phyloP scores from a whole-genome alignment of 64 coral and sea anemone species.

The Montipora sp. region DNA sequence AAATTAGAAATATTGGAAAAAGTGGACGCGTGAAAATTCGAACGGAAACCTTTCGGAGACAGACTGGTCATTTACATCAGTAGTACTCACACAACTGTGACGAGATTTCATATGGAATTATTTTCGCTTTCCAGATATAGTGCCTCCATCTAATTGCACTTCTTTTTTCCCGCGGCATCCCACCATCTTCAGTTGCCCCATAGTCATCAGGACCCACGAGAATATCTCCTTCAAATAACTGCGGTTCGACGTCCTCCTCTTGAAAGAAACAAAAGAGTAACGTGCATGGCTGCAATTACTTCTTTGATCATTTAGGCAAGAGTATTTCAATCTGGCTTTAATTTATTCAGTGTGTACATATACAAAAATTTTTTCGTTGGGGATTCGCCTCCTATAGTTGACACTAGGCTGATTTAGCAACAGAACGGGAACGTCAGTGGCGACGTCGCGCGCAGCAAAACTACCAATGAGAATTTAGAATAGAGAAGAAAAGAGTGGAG shows the following conservation, averaged over 20 bases:
- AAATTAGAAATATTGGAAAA: no score
- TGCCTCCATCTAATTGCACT: constrained; percentile 38
- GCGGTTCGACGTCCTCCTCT: constrained; percentile 2
- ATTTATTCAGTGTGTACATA: no score
- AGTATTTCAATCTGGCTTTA: no score
- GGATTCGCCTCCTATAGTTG: no score
- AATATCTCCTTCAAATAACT: constrained; percentile 71
- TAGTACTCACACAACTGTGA: not conserved
- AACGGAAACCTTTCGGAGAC: no score
- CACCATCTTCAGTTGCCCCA: not conserved
- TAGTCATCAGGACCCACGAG: not conserved
- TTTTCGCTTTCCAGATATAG: constrained; percentile 44
- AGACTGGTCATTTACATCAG: not conserved
- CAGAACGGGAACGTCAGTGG: no score
- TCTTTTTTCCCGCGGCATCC: constrained; percentile 36
- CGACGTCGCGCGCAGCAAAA: no score
- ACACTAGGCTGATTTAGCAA: no score
- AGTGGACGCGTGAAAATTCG: no score
- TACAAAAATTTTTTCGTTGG: no score
- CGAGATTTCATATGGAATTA: constrained; percentile 64
- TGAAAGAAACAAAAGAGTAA: not conserved
- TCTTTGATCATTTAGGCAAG: not conserved
- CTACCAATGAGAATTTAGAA: no score
- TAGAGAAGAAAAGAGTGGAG: no score
- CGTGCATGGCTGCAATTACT: not conserved